Conservation (phyloP, 2,797 vertebrate genomes). For the Anableps anableps region DNA sequence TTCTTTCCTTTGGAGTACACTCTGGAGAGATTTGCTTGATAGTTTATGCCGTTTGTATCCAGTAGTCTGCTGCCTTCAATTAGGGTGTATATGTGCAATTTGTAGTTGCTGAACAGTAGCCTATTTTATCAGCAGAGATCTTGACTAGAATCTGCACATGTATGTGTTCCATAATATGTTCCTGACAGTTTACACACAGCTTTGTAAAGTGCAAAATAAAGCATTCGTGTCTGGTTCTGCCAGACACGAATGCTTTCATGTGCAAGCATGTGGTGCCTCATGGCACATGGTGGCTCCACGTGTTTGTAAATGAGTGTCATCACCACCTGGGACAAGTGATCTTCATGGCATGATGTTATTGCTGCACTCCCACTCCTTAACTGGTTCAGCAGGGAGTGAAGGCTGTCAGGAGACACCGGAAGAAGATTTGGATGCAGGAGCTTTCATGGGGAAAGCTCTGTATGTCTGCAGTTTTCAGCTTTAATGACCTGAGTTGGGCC, state of each 20-base stretch:
- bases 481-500: constrained; percentile 53
- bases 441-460: constrained; percentile 18
- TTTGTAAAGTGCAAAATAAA: background rate
- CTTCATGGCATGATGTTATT: constrained; percentile 24
- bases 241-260: background rate
- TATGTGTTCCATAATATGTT: background rate
- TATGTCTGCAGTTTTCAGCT: constrained; percentile 33
- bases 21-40: constrained; percentile 50
- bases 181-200: constrained; percentile 1
- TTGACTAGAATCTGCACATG: constrained; percentile 17
- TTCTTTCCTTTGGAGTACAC: constrained; percentile 31
- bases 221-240: background rate
- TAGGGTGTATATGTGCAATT: constrained; percentile 41
- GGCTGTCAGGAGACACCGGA: constrained; percentile 8
- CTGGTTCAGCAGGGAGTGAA: constrained; percentile 30
- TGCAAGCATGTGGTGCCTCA: background rate
- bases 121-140: constrained; percentile 19
- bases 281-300: constrained; percentile 18
- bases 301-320: constrained; percentile 20
- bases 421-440: constrained; percentile 46
- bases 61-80: constrained; percentile 37
- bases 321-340: constrained; percentile 33
- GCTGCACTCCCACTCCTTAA: constrained; percentile 24
- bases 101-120: constrained; percentile 36
- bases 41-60: constrained; percentile 58